phyloP scores from a whole-genome alignment of 2,888 invertebrate genomes.

The Calameuta filiformis region DNA sequence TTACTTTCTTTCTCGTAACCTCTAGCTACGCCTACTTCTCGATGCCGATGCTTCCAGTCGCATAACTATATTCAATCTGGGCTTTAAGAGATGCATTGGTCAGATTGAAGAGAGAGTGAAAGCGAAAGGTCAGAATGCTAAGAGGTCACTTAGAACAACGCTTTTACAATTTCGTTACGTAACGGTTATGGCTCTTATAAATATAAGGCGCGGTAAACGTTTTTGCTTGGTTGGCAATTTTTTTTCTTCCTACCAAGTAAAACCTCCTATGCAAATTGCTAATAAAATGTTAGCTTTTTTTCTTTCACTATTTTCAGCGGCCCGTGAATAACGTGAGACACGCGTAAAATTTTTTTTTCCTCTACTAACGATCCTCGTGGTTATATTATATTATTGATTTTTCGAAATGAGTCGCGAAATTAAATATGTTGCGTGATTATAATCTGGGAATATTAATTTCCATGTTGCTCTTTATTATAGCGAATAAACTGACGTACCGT shows the following conservation, averaged over 20 bases:
- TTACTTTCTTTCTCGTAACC: neutral
- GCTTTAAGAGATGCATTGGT: conserved; percentile 26
- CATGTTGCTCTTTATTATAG: neutral
- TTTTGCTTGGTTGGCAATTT: neutral
- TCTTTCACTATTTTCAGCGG: neutral
- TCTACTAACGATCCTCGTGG: neutral
- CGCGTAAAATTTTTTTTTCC: neutral
- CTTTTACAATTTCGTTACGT: conserved; percentile 49
- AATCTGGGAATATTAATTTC: neutral
- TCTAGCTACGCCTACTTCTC: neutral
- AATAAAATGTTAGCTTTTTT: neutral
- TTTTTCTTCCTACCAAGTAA: neutral
- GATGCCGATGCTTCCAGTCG: neutral
- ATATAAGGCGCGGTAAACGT: neutral
- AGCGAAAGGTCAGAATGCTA: conserved; percentile 62
- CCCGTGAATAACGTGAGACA: neutral
- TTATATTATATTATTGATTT: neutral
- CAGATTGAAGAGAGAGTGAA: conserved; percentile 55
- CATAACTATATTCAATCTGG: neutral
- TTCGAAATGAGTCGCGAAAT: neutral
- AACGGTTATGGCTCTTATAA: conserved; percentile 27
- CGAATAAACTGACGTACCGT: neutral
- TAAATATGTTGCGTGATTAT: neutral
- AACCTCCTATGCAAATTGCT: neutral
- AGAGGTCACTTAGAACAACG: conserved; percentile 57